A percentile compares a stretch with the other conserved stretches of the same genome.
These are phyloP conservation scores for Euglossa dilemma DNA, from an alignment of 1,140 invertebrate species.

Conservation along the genomic window DNA sequence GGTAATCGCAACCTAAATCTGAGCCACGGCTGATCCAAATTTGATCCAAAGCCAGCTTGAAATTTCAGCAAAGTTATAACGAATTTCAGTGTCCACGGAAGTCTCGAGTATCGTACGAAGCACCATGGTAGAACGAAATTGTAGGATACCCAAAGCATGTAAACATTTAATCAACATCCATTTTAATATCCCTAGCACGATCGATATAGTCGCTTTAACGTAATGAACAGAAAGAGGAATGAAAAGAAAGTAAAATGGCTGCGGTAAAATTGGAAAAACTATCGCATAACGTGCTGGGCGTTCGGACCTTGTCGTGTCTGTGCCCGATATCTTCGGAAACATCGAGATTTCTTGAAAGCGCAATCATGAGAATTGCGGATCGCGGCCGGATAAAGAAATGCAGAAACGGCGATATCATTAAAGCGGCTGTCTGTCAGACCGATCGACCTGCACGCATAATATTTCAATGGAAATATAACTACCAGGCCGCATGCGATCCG, in stretches of 20 bases:
- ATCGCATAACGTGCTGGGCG: not conserved
- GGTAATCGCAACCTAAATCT: too few species aligned
- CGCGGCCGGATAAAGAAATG: not conserved
- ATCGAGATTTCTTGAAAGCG: not conserved
- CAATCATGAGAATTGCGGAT: not conserved
- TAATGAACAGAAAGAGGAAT: too few species aligned
- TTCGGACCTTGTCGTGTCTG: not conserved
- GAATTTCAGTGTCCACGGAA: too few species aligned
- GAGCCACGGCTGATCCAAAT: too few species aligned
- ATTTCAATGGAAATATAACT: slow-evolving; percentile 22
- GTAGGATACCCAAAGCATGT: too few species aligned
- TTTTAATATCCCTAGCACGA: too few species aligned
- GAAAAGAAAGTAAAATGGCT: not conserved
- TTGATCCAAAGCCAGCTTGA: too few species aligned
- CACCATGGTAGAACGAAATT: too few species aligned
- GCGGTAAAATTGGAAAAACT: not conserved
- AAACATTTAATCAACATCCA: too few species aligned
- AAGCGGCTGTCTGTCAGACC: slow-evolving; percentile 10
- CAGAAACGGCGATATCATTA: not conserved
- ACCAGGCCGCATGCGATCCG: not conserved
- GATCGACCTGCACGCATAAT: slow-evolving; percentile 22
- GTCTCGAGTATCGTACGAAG: too few species aligned
- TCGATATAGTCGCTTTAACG: too few species aligned
- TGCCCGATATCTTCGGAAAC: not conserved
- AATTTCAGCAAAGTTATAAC: too few species aligned